Base-by-base conservation (phyloP, 1,140 invertebrate species). In the Steinernema khuongi region DNA sequence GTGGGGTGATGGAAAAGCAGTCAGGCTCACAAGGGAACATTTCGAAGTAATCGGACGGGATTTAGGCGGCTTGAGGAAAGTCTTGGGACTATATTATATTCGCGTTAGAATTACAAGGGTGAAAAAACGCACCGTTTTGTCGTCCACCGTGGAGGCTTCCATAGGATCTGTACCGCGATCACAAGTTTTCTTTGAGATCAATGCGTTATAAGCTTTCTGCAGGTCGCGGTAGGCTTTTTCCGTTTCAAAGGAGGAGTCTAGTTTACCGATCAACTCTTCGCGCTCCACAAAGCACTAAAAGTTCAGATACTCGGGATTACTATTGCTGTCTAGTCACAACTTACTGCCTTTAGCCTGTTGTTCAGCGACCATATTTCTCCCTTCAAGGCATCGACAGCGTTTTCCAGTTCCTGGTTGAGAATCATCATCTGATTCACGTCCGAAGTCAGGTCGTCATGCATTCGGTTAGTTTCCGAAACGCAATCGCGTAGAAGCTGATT, bases 311-410 rank as follows among this genome's bases (percentile, higher is more conserved):
- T n/a, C n/a, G n/a, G n/a, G n/a, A n/a, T n/a, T n/a, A n/a, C n/a
- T n/a, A n/a, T n/a, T n/a, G 19, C 50, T 22, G 19, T 60, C 4
- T 17, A 60, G 2, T 60, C 50, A 4, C 11, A 14, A 60, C 50
- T 17, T 14, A 60, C 50, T 22, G 74, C 75, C 43, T 78, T 78
- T 69, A 78, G 44, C 29, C 74, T 60, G 1, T 72, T 73, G 31
- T 78, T 78, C 31, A 78, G 72, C 1, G 31, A 71, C 77, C 77
- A 78, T 17, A 78, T 72, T 67, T 78, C 77, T 0, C 72, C 72
- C 69, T 77, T 78, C 18, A 78, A 36, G 11, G 77, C 71, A 17
- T 74, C 33, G 4, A 78, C 77, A 1, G 77, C 77, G 11, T 66
- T 74, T 69, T 78, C 75, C 14, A 77, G 72, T 30, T 77, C 75